Percentiles rank a stretch among this genome's conserved stretches.
Evolutionary conservation across 1,140 invertebrate genomes (phyloP).

Genomic region (Diorhabda carinulata): DNA sequence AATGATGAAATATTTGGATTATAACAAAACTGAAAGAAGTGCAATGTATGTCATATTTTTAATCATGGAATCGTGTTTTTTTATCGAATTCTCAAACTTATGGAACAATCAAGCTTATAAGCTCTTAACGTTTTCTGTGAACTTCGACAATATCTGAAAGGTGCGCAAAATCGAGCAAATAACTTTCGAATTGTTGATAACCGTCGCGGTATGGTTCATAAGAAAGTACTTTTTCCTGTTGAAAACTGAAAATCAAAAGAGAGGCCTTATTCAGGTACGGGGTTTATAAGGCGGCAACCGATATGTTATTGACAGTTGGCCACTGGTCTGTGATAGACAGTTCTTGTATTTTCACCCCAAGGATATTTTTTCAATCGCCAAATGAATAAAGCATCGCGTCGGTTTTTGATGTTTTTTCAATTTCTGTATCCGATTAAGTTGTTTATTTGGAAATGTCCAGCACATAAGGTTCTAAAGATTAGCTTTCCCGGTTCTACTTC

Average conservation of each 20-base stretch:
- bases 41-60: too few species aligned
- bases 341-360: constrained; percentile 19
- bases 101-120: too few species aligned
- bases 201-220: not conserved
- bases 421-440: constrained; percentile 34
- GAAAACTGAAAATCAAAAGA: constrained; percentile 1
- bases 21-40: too few species aligned
- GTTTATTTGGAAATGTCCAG: constrained; percentile 32
- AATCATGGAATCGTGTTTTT: too few species aligned
- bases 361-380: constrained; percentile 29
- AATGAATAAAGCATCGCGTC: constrained; percentile 26
- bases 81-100: too few species aligned
- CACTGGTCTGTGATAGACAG: constrained; percentile 31
- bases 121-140: too few species aligned
- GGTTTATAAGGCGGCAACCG: not conserved
- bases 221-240: not conserved
- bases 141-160: not conserved
- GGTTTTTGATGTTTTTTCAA: constrained; percentile 32
- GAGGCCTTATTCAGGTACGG: not conserved
- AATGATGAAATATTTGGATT: too few species aligned
- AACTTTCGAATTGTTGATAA: not conserved
- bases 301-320: constrained; percentile 28
- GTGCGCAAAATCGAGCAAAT: not conserved
- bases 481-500: not conserved
- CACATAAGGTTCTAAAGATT: constrained; percentile 21